These are phyloP conservation scores for Leptestheria dahalacensis DNA, from an alignment of 1,140 invertebrate species.

Conservation along the genomic window DNA sequence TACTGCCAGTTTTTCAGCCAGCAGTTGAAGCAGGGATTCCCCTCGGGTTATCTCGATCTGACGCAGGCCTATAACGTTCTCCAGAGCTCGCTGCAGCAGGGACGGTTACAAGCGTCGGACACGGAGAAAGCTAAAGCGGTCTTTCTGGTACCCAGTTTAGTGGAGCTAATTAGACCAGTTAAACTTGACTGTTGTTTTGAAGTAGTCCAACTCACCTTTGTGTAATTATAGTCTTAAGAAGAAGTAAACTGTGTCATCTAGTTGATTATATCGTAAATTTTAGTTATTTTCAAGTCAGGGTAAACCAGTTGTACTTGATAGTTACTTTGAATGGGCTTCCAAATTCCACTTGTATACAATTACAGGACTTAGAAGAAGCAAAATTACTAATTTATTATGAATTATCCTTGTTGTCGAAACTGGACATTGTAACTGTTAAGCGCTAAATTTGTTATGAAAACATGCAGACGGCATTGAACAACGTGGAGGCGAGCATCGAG, in stretches of 20 bases:
- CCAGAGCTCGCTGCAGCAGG: slow-evolving; percentile 63
- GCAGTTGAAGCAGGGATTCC: slow-evolving; percentile 66
- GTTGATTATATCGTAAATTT: neutral
- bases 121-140: slow-evolving; percentile 52
- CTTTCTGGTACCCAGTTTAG: slow-evolving; percentile 62
- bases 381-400: too few species aligned
- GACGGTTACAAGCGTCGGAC: slow-evolving; percentile 55
- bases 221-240: too few species aligned
- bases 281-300: too few species aligned
- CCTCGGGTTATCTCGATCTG: slow-evolving; percentile 66
- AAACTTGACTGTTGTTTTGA: too few species aligned
- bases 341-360: too few species aligned
- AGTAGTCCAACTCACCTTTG: too few species aligned
- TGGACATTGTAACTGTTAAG: neutral
- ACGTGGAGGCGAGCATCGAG: slow-evolving; percentile 80
- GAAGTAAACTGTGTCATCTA: neutral
- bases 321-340: too few species aligned
- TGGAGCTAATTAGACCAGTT: too few species aligned
- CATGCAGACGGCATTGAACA: slow-evolving; percentile 69
- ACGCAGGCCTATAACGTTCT: slow-evolving; percentile 61
- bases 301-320: too few species aligned
- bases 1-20: slow-evolving; percentile 60
- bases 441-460: neutral
- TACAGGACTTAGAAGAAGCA: too few species aligned
- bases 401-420: neutral